Percentiles rank a stretch among this genome's conserved stretches.
phyloP scores from a whole-genome alignment of 2,888 invertebrate genomes.

The Phorcus lineatus region DNA sequence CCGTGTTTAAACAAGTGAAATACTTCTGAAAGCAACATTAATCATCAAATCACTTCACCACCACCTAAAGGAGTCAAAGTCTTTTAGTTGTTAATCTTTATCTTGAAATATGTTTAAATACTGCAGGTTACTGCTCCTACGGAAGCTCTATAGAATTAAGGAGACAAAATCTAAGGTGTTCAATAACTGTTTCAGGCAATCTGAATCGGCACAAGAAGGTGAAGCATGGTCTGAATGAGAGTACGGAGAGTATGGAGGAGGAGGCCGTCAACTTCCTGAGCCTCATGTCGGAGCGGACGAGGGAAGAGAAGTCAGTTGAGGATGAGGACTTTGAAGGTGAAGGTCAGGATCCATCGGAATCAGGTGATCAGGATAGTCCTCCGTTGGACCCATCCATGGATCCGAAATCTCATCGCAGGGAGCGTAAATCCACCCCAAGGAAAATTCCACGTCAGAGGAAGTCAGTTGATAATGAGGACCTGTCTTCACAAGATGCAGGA shows the following conservation, averaged over 20 bases:
- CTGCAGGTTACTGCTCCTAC: no score
- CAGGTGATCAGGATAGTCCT: constrained; percentile 24
- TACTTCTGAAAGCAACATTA: no score
- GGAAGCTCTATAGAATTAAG: no score
- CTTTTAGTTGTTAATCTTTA: no score
- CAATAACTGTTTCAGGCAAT: constrained; percentile 61
- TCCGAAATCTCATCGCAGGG: constrained; percentile 47
- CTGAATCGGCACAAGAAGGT: constrained; percentile 73
- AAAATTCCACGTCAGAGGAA: constrained; percentile 40
- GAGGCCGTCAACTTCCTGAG: constrained; percentile 70
- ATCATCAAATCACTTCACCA: no score
- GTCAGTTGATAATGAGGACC: neutral
- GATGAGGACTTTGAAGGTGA: constrained; percentile 30
- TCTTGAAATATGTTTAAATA: no score
- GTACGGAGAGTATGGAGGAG: constrained; percentile 68
- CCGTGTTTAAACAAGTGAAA: no score
- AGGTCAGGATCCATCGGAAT: constrained; percentile 5
- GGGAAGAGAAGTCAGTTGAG: constrained; percentile 37
- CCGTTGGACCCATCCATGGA: constrained; percentile 28
- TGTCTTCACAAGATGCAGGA: neutral
- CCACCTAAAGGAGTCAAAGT: no score
- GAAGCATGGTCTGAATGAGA: constrained; percentile 70
- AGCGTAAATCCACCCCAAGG: constrained; percentile 55
- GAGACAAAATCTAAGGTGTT: no score
- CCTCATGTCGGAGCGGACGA: constrained; percentile 57